Evolutionary conservation across 1,140 invertebrate species (phyloP).

Genomic region (Phymastichus coffea): DNA sequence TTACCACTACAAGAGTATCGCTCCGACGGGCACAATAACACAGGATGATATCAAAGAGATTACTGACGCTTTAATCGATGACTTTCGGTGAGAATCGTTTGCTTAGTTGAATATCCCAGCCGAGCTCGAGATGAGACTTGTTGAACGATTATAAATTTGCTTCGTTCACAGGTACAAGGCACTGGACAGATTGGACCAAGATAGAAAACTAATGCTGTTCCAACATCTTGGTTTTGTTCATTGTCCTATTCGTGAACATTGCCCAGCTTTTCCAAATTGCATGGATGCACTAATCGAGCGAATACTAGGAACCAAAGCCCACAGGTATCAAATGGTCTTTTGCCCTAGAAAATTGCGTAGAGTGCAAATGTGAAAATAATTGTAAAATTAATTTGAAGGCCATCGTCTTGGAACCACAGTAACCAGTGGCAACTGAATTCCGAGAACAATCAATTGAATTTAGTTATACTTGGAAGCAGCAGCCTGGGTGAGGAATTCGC

Average conservation of each 20-base stretch:
- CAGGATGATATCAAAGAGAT: constrained; percentile 94
- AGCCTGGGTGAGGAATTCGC: constrained; percentile 78
- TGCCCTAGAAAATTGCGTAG: too few species aligned
- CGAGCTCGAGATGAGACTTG: too few species aligned
- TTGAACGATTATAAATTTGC: too few species aligned
- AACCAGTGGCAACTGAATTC: constrained; percentile 67
- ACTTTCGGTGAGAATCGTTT: constrained; percentile 68
- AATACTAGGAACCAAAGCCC: constrained; percentile 70
- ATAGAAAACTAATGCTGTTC: constrained; percentile 89
- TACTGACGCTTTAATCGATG: constrained; percentile 86
- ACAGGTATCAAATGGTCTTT: constrained; percentile 58
- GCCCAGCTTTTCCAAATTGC: constrained; percentile 86
- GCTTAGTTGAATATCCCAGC: too few species aligned
- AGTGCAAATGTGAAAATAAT: constrained; percentile 19
- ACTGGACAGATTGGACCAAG: constrained; percentile 89
- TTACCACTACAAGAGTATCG: constrained; percentile 89
- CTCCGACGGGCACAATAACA: constrained; percentile 86
- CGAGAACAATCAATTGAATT: constrained; percentile 72
- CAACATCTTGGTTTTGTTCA: constrained; percentile 96
- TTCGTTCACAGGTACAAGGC: constrained; percentile 79
- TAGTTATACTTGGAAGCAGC: constrained; percentile 74
- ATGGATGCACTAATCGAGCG: constrained; percentile 83
- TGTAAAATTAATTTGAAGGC: constrained; percentile 51
- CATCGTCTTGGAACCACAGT: constrained; percentile 68
- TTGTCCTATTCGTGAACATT: constrained; percentile 91